Percentiles rank a stretch among this genome's conserved stretches.
Evolutionary conservation across 1,140 invertebrate species (phyloP).

Genomic region (Cyrtorhinus lividipennis): DNA sequence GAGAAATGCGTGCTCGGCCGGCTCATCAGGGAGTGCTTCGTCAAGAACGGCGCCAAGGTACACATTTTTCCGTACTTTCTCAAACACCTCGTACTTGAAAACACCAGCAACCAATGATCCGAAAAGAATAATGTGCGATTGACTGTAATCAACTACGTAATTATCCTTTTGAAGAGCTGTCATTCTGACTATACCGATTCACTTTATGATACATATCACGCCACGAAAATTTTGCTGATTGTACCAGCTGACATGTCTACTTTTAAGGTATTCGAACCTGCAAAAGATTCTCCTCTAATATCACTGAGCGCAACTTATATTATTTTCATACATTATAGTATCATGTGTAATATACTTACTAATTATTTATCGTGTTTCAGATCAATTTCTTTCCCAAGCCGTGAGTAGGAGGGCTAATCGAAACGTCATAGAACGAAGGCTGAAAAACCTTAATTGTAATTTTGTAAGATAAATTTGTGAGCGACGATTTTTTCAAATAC

Average conservation of each 20-base stretch:
- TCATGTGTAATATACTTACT: not conserved
- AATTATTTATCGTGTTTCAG: constrained; percentile 7
- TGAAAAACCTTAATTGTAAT: not conserved
- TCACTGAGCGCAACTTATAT: no score
- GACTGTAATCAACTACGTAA: no score
- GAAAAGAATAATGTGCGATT: not conserved
- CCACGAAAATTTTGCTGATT: no score
- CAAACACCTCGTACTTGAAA: not conserved
- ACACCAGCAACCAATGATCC: not conserved
- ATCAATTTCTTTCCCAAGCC: constrained; percentile 19
- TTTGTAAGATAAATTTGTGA: not conserved
- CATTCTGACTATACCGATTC: no score
- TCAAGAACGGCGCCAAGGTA: constrained; percentile 26
- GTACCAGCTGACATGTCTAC: no score
- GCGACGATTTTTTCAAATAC: not conserved
- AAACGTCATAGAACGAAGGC: constrained; percentile 3
- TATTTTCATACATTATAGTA: no score
- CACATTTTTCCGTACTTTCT: not conserved
- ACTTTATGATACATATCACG: no score
- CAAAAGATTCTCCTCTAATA: no score
- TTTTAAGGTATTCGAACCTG: no score
- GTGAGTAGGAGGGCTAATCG: not conserved
- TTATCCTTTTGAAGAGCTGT: no score
- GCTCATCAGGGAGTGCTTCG: constrained; percentile 24
- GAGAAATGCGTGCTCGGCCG: constrained; percentile 26